Evolutionary conservation across 2,888 invertebrate genomes (phyloP).

Genomic region (Sclerodermus sp.): DNA sequence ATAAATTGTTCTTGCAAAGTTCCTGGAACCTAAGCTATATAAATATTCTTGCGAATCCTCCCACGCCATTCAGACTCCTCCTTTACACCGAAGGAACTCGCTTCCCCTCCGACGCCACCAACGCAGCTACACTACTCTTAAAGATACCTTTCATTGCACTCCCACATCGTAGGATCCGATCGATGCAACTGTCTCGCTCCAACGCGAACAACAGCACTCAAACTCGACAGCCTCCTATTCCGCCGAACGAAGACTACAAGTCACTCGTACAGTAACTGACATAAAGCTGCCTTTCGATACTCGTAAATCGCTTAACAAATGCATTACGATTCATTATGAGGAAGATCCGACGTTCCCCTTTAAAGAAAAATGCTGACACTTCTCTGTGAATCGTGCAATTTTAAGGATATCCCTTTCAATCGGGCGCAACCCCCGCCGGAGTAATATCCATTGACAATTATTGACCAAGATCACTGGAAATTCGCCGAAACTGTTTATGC

Average conservation of each 20-base stretch:
- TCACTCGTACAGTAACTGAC: too few species aligned
- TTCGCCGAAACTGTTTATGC: too few species aligned
- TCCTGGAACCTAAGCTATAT: slow-evolving; percentile 44
- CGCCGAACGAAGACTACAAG: not conserved
- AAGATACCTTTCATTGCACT: slow-evolving; percentile 39
- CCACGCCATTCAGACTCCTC: slow-evolving; percentile 14
- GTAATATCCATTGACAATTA: too few species aligned
- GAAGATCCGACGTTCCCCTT: too few species aligned
- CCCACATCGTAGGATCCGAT: slow-evolving; percentile 30
- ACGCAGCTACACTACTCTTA: slow-evolving; percentile 29
- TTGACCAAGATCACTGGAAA: too few species aligned
- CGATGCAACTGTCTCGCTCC: slow-evolving; percentile 32
- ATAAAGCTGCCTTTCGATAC: too few species aligned
- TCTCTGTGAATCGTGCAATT: too few species aligned
- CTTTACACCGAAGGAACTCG: slow-evolving; percentile 3
- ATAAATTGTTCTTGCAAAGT: slow-evolving; percentile 50
- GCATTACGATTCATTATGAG: too few species aligned
- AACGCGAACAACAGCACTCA: not conserved
- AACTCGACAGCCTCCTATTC: slow-evolving; percentile 7
- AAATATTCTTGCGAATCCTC: slow-evolving; percentile 36
- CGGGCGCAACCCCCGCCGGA: too few species aligned
- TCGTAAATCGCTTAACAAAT: too few species aligned
- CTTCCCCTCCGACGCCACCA: not conserved
- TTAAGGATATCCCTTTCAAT: too few species aligned
- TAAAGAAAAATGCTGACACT: too few species aligned